Conservation (phyloP, 2,888 invertebrate species). For the Pilophorus perplexus region DNA sequence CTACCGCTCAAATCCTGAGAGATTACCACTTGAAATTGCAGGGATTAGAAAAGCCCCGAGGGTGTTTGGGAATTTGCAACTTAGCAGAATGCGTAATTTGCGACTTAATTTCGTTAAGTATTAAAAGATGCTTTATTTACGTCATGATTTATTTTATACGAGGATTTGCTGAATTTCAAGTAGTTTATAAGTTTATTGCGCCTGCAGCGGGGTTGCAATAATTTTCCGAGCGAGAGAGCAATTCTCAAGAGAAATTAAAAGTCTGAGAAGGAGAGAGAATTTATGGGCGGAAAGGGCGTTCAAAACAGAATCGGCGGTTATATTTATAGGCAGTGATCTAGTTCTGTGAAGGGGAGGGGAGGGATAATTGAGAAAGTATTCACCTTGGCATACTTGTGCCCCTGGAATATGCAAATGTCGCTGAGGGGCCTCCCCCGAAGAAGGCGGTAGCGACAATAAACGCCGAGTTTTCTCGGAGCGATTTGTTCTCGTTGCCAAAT, state of each 20-base stretch:
- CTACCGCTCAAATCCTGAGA: too few species aligned
- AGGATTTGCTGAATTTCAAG: too few species aligned
- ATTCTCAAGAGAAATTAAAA: background rate
- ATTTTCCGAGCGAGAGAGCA: background rate
- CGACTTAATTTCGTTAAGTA: too few species aligned
- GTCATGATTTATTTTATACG: too few species aligned
- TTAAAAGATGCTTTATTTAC: too few species aligned
- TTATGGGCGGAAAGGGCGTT: slow-evolving; percentile 23
- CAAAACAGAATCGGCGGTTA: background rate
- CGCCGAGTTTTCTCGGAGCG: too few species aligned
- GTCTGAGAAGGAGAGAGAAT: background rate
- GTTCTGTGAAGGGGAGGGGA: background rate
- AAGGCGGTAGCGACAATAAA: slow-evolving; percentile 24
- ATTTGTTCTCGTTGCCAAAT: too few species aligned
- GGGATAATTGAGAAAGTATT: slow-evolving; percentile 27
- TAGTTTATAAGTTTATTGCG: background rate
- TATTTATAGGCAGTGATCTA: slow-evolving; percentile 25
- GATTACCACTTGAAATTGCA: too few species aligned
- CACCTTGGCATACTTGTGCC: slow-evolving; percentile 25
- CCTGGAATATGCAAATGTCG: slow-evolving; percentile 21
- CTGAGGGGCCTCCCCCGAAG: background rate
- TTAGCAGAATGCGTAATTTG: too few species aligned
- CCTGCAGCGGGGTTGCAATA: background rate
- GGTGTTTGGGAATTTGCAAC: too few species aligned
- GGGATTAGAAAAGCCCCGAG: too few species aligned